phyloP scores from a whole-genome alignment of 2,888 invertebrate species.

The Therioaphis trifolii region DNA sequence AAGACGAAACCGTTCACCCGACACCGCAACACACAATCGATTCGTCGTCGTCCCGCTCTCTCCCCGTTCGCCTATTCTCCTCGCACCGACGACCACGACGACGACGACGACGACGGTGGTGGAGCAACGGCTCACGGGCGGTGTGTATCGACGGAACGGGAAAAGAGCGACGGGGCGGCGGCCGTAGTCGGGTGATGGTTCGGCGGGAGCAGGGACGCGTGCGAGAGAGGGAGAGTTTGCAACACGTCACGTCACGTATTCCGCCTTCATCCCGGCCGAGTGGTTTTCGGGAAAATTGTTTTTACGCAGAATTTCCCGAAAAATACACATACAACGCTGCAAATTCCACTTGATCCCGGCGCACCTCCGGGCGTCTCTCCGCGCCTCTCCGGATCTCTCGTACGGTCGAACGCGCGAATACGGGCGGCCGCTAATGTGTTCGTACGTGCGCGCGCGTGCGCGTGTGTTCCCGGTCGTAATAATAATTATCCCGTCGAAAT shows the following conservation, averaged over 20 bases:
- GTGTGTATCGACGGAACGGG: no score
- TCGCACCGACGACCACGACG: neutral
- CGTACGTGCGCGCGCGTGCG: no score
- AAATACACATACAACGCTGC: neutral
- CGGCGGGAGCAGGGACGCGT: neutral
- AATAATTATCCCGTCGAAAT: no score
- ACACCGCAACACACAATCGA: neutral
- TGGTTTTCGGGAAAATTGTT: conserved; percentile 34
- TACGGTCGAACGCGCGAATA: no score
- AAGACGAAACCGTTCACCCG: conserved; percentile 25
- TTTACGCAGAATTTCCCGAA: conserved; percentile 11
- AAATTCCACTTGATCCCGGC: conserved; percentile 34
- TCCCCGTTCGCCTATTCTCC: no score
- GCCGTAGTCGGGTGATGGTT: no score
- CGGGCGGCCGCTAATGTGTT: neutral
- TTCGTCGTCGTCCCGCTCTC: neutral
- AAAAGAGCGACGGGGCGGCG: neutral
- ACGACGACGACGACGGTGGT: no score
- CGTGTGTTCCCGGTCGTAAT: no score
- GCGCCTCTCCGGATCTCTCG: neutral
- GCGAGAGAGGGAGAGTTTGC: neutral
- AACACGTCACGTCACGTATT: conserved; percentile 11
- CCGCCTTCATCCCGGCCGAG: conserved; percentile 10
- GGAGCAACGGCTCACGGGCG: neutral
- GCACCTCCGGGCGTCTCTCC: neutral